Base-by-base conservation (phyloP, 1,140 invertebrate species). In the Zaprionus inermis region DNA sequence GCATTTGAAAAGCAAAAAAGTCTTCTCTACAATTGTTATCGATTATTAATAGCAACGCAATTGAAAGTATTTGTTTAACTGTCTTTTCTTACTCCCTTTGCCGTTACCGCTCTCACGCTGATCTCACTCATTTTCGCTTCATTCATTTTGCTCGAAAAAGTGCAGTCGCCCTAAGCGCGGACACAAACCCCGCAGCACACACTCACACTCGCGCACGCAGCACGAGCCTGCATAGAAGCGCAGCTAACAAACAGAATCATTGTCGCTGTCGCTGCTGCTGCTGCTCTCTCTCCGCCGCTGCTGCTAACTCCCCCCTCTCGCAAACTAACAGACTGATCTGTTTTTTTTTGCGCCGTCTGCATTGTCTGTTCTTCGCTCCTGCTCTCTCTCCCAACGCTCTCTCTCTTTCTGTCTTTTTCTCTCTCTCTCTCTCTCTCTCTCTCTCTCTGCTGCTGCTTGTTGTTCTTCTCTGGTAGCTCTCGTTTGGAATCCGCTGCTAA, bases 401-500 rank as follows among this genome's bases (percentile, higher is more conserved):
- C n/a, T 30, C 46, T 36, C 69, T 34, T 34, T 41, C n/a, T 28
- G 11, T 7, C 44, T 63, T 51, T 34, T 69, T 52, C 22, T 3
- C n/a, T 16, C 0, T 7, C 2, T 2, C n/a, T 44, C 38, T 44
- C n/a, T 3, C 38, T 16, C 38, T n/a, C 38, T 9, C n/a, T 30
- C 46, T 36, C 69, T 34, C 44, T 41, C n/a, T 28, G 11, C 44
- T 46, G 10, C 44, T 44, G n/a, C 16, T 18, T 44, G 7, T 5
- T 12, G 38, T 52, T 61, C 58, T 74, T 56, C 41, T 76, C 41
- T 76, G 81, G 59, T 81, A 69, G 72, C 59, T 72, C 73, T 72
- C 73, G 73, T 84, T 85, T 81, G 82, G 82, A 79, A 79, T 76
- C 76, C 85, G 76, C 75, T 79, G 79, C 79, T 88, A 88, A 88